Conservation (phyloP, 35 echinoderm and acorn worm species). For the Amphiura filiformis region DNA sequence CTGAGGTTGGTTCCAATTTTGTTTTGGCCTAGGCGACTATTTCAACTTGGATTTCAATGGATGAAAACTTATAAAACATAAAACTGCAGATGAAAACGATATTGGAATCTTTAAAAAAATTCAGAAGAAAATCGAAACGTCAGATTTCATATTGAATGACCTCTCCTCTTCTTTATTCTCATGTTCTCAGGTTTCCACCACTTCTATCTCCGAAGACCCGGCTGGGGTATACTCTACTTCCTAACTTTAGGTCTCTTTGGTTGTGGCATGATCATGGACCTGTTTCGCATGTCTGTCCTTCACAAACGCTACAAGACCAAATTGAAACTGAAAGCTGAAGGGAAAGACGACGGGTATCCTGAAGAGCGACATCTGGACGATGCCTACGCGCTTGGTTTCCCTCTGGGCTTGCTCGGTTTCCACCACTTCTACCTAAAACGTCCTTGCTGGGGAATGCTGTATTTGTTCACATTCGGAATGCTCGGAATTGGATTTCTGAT, state of each 20-base stretch:
- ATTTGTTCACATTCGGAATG: constrained; percentile 58
- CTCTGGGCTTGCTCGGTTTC: constrained; percentile 48
- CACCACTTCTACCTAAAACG: constrained; percentile 74
- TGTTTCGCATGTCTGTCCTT: constrained; percentile 47
- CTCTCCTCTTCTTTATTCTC: too few relatives aligned
- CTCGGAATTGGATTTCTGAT: constrained; percentile 53
- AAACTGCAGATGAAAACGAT: too few relatives aligned
- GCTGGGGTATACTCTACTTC: constrained; percentile 31
- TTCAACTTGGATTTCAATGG: too few relatives aligned
- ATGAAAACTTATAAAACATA: too few relatives aligned
- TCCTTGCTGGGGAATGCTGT: constrained; percentile 40
- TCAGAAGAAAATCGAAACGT: too few relatives aligned
- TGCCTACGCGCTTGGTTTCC: constrained; percentile 63
- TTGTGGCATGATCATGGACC: constrained; percentile 43
- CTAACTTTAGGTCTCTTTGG: constrained; percentile 35
- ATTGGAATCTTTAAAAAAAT: too few relatives aligned
- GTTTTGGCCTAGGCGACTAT: too few relatives aligned
- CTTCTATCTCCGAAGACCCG: constrained; percentile 32
- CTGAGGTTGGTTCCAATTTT: too few relatives aligned
- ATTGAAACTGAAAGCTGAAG: not conserved
- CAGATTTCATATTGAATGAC: too few relatives aligned
- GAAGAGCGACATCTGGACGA: constrained; percentile 29
- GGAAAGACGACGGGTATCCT: not conserved
- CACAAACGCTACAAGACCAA: constrained; percentile 24
- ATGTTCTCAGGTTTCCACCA: constrained; percentile 60